phyloP scores from a whole-genome alignment of 2,113 vertebrate genomes.

The Carettochelys insculpta region DNA sequence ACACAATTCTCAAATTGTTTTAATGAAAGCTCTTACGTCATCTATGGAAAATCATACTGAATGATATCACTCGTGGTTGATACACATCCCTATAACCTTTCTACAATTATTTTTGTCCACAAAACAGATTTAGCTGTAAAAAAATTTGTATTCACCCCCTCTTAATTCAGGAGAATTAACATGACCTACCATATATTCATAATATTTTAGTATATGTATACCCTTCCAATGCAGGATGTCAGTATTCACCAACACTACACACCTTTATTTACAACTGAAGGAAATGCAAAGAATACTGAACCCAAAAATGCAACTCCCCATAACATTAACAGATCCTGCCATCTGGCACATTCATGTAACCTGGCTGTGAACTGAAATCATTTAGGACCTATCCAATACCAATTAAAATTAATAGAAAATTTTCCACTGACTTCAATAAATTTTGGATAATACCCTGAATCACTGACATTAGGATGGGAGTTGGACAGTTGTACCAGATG shows the following conservation, averaged over 20 bases:
- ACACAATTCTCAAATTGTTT: not conserved
- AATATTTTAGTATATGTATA: not conserved
- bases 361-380: not conserved
- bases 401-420: not conserved
- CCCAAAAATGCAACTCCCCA: not conserved
- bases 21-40: not conserved
- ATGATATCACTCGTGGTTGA: not conserved
- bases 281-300: conserved; percentile 66
- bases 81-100: not conserved
- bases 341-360: not conserved
- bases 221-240: not conserved
- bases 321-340: not conserved
- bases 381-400: not conserved
- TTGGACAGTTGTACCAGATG: not conserved
- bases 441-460: not conserved
- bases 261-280: conserved; percentile 45
- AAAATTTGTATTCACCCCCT: not conserved
- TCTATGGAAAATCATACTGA: not conserved
- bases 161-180: not conserved
- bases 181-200: not conserved
- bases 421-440: not conserved
- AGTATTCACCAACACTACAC: not conserved
- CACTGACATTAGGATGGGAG: not conserved
- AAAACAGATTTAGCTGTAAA: not conserved
- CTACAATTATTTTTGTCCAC: not conserved